These are phyloP conservation scores for Siderastrea siderea DNA, from an alignment of 92 coral and sea anemone species.

Conservation along the genomic window DNA sequence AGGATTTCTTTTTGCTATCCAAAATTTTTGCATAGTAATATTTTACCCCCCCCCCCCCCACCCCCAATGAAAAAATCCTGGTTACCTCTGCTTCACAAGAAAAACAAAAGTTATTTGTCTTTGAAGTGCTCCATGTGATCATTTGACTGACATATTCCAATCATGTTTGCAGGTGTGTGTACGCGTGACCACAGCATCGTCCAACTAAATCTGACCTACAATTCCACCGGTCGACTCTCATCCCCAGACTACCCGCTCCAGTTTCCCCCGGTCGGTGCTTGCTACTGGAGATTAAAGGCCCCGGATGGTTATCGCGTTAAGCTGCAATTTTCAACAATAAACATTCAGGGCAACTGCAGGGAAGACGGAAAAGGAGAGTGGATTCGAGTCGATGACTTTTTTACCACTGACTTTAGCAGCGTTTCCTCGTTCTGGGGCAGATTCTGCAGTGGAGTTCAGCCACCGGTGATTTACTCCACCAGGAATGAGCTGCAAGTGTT, in stretches of 20 bases:
- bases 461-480: slow-evolving; percentile 43
- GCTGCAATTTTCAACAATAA: slow-evolving; percentile 29
- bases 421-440: slow-evolving; percentile 39
- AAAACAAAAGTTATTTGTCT: no score
- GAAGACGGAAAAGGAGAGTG: neutral
- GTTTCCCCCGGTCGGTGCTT: slow-evolving; percentile 6
- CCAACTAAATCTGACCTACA: slow-evolving; percentile 28
- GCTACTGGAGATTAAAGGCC: slow-evolving; percentile 33
- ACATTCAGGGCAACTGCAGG: slow-evolving; percentile 26
- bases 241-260: slow-evolving; percentile 53
- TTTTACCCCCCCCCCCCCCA: no score
- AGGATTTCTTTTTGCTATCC: no score
- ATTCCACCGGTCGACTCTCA: slow-evolving; percentile 41
- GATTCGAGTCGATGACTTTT: slow-evolving; percentile 48
- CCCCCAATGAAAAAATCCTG: no score
- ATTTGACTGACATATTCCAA: neutral
- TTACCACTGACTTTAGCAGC: slow-evolving; percentile 20
- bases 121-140: neutral
- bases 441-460: slow-evolving; percentile 15
- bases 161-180: slow-evolving; percentile 41
- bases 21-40: no score
- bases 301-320: slow-evolving; percentile 38
- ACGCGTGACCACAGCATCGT: slow-evolving; percentile 22
- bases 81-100: no score
- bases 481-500: slow-evolving; percentile 48